Percentiles rank a stretch among this genome's conserved stretches.
These are phyloP conservation scores for Astreopora myriophthalma DNA, from an alignment of 64 coral and sea anemone genomes.

Conservation along the genomic window DNA sequence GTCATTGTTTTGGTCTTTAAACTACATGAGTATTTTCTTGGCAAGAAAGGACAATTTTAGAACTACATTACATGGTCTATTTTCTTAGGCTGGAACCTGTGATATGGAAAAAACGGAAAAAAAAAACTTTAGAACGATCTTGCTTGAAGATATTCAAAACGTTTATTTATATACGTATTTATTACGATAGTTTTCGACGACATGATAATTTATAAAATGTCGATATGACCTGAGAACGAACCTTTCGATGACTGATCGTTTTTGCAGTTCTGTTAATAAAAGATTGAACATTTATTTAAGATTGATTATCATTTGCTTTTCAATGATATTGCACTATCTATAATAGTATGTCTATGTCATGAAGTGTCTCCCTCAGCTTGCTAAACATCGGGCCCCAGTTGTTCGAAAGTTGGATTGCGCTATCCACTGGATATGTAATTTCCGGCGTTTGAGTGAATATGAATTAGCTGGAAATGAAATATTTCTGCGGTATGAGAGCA, in stretches of 20 bases:
- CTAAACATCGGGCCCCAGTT: too few species aligned
- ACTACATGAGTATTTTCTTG: background rate
- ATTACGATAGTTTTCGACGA: background rate
- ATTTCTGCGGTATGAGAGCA: too few species aligned
- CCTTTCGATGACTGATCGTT: background rate
- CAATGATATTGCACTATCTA: background rate
- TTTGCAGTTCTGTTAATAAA: constrained; percentile 24
- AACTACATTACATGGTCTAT: background rate
- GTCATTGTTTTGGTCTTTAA: background rate
- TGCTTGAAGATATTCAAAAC: constrained; percentile 3
- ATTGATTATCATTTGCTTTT: background rate
- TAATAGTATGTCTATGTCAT: too few species aligned
- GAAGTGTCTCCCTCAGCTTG: too few species aligned
- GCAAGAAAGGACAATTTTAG: background rate
- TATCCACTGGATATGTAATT: too few species aligned
- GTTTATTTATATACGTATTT: constrained; percentile 47
- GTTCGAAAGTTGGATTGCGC: too few species aligned
- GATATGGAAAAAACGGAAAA: too few species aligned
- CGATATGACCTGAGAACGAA: background rate
- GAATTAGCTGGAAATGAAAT: too few species aligned
- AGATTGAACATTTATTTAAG: background rate
- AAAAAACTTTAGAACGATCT: background rate
- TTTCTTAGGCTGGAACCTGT: background rate
- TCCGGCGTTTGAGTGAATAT: too few species aligned
- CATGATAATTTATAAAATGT: background rate